These are phyloP conservation scores for Ctenicera cuprea DNA, from an alignment of 2,888 invertebrate species.

Conservation along the genomic window DNA sequence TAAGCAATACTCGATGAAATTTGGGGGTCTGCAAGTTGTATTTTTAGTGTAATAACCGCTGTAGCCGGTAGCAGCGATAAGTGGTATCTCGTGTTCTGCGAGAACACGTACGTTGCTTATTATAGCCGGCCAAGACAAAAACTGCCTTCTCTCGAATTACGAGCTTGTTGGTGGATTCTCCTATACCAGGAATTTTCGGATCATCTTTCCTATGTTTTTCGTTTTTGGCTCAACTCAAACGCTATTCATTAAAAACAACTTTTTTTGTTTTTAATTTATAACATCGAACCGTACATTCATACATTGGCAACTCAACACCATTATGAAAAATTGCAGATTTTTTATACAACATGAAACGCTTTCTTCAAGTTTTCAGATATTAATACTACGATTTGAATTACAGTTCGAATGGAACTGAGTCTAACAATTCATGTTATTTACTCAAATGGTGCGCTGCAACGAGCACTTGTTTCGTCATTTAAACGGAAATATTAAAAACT, in stretches of 20 bases:
- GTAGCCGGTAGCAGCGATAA: constrained; percentile 68
- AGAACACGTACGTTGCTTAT: constrained; percentile 68
- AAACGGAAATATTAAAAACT: too few relatives aligned
- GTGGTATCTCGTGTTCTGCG: constrained; percentile 69
- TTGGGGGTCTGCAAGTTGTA: constrained; percentile 54
- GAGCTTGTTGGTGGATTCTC: constrained; percentile 59
- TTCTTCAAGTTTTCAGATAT: too few relatives aligned
- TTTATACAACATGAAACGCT: neutral
- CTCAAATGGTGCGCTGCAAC: too few relatives aligned
- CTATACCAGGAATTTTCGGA: constrained; percentile 58
- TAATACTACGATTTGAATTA: too few relatives aligned
- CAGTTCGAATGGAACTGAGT: too few relatives aligned
- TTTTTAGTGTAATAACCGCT: constrained; percentile 61
- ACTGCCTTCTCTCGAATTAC: constrained; percentile 58
- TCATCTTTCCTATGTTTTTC: constrained; percentile 57
- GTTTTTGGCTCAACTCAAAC: constrained; percentile 44
- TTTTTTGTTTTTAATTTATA: constrained; percentile 57
- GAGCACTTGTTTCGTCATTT: too few relatives aligned
- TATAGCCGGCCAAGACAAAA: constrained; percentile 62
- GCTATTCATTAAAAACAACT: constrained; percentile 52
- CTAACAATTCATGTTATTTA: too few relatives aligned
- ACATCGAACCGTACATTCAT: constrained; percentile 42
- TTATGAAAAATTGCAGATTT: constrained; percentile 24
- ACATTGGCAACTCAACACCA: constrained; percentile 38
- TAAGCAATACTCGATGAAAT: constrained; percentile 54